Percentiles rank a stretch among this genome's conserved stretches.
These are phyloP conservation scores for Pyralis farinalis DNA, from an alignment of 2,888 invertebrate genomes.

Conservation along the genomic window DNA sequence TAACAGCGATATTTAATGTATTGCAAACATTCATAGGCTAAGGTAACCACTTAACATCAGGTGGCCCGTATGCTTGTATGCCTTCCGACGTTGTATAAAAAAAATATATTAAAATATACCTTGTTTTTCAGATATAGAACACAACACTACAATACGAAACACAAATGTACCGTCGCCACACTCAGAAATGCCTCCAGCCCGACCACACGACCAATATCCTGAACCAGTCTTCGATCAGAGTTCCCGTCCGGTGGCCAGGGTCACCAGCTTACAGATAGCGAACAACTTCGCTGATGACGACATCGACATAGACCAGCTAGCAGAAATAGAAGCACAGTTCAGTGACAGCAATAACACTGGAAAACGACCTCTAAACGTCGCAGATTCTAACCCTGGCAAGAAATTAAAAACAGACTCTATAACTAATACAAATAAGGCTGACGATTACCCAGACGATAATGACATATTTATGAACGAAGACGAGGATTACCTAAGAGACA, in stretches of 20 bases:
- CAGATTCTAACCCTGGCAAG: slow-evolving; percentile 43
- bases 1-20: too few relatives aligned
- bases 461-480: slow-evolving; percentile 52
- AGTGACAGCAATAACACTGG: slow-evolving; percentile 29
- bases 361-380: slow-evolving; percentile 37
- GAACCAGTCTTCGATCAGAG: slow-evolving; percentile 9
- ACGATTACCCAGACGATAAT: slow-evolving; percentile 51
- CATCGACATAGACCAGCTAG: slow-evolving; percentile 57
- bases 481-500: slow-evolving; percentile 54
- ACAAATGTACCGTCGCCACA: slow-evolving; percentile 42
- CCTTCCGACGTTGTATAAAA: too few relatives aligned
- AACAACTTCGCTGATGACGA: slow-evolving; percentile 53
- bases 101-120: too few relatives aligned
- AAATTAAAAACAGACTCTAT: slow-evolving; percentile 39
- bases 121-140: slow-evolving; percentile 13
- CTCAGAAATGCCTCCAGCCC: slow-evolving; percentile 34
- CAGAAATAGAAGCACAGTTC: slow-evolving; percentile 54
- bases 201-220: slow-evolving; percentile 17
- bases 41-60: too few relatives aligned
- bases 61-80: too few relatives aligned
- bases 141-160: slow-evolving; percentile 36
- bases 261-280: slow-evolving; percentile 40
- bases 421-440: slow-evolving; percentile 23
- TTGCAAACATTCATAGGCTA: too few relatives aligned
- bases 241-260: slow-evolving; percentile 34